Conservation (phyloP, 2,797 vertebrate species). For the Huso huso region DNA sequence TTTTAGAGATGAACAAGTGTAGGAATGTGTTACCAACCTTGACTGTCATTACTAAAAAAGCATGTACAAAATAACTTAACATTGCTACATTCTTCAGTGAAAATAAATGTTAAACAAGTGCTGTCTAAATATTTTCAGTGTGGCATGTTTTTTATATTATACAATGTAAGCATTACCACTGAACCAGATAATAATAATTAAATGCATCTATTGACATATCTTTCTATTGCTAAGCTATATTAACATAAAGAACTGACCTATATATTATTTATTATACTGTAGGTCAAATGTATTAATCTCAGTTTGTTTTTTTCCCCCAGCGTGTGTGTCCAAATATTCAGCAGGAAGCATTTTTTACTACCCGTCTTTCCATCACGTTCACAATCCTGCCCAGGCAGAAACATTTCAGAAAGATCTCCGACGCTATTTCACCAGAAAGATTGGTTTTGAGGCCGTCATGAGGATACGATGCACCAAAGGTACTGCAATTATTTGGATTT, state of each 20-base stretch:
- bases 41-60: no score
- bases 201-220: no score
- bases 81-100: background rate
- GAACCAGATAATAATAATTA: no score
- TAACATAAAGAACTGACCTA: background rate
- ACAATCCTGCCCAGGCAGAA: slow-evolving; percentile 75
- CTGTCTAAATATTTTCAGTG: no score
- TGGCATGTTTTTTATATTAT: no score
- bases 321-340: slow-evolving; percentile 88
- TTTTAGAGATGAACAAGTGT: no score
- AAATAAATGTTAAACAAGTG: no score
- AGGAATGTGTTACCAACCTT: background rate
- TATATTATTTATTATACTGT: background rate
- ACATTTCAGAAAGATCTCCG: slow-evolving; percentile 87
- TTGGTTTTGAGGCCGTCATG: slow-evolving; percentile 97
- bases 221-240: no score
- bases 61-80: background rate
- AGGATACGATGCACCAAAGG: slow-evolving; percentile 98
- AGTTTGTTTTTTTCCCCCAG: slow-evolving; percentile 43
- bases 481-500: slow-evolving; percentile 29
- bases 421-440: slow-evolving; percentile 89
- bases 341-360: slow-evolving; percentile 93
- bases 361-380: slow-evolving; percentile 80
- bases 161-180: no score
- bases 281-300: background rate